These are phyloP conservation scores for Rhagophthalmus giganteus DNA, from an alignment of 2,888 invertebrate species.

Conservation along the genomic window DNA sequence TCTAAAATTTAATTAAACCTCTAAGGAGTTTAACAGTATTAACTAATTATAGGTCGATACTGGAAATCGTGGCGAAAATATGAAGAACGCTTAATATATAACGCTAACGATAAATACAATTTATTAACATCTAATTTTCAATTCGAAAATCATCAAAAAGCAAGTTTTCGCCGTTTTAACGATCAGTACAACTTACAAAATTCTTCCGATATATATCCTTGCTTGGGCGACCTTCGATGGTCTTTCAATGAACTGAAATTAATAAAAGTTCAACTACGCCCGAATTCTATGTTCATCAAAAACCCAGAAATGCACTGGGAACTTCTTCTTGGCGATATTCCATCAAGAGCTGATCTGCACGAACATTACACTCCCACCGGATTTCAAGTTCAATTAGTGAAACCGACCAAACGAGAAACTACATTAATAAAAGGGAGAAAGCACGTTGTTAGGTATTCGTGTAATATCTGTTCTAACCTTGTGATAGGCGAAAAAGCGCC, in stretches of 20 bases:
- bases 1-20: background rate
- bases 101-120: slow-evolving; percentile 39
- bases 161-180: slow-evolving; percentile 26
- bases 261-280: slow-evolving; percentile 56
- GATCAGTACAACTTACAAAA: slow-evolving; percentile 37
- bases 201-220: slow-evolving; percentile 51
- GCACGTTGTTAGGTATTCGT: slow-evolving; percentile 44
- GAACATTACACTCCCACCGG: slow-evolving; percentile 58
- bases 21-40: background rate
- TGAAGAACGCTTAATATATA: slow-evolving; percentile 47
- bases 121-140: background rate
- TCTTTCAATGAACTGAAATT: slow-evolving; percentile 61
- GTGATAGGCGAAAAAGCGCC: slow-evolving; percentile 55
- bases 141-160: background rate
- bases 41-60: slow-evolving; percentile 39
- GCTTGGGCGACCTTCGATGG: slow-evolving; percentile 57
- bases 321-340: slow-evolving; percentile 60
- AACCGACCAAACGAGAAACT: slow-evolving; percentile 42
- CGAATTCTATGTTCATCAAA: slow-evolving; percentile 23
- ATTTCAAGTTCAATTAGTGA: slow-evolving; percentile 59
- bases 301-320: slow-evolving; percentile 47
- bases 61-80: slow-evolving; percentile 49
- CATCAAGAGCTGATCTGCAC: slow-evolving; percentile 53
- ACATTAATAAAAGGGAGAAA: slow-evolving; percentile 40
- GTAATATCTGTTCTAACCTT: slow-evolving; percentile 49